Evolutionary conservation across 2,797 vertebrate genomes (phyloP).

Genomic region (Nyctalus aviator): DNA sequence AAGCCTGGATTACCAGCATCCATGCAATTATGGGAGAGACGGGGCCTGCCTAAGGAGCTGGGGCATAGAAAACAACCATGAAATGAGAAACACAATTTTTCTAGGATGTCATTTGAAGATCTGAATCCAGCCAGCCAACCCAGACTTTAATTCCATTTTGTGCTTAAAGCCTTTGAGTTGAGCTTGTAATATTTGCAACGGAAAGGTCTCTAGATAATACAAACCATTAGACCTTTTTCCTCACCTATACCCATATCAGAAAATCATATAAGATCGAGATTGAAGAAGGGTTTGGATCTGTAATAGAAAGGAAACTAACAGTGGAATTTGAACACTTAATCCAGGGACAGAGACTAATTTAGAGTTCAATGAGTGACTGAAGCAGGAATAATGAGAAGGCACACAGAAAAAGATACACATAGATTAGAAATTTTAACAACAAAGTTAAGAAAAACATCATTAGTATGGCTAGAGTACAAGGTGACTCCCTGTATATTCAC

Average conservation of each 20-base stretch:
- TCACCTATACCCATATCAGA: neutral
- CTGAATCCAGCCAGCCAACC: neutral
- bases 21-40: fast-evolving
- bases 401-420: neutral
- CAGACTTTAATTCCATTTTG: neutral
- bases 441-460: neutral
- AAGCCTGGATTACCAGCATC: neutral
- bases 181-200: neutral
- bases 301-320: neutral
- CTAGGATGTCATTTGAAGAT: neutral
- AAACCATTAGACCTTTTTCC: neutral
- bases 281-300: neutral
- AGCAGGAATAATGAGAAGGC: neutral
- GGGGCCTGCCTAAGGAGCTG: neutral
- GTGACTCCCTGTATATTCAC: neutral
- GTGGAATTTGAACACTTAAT: neutral
- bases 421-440: neutral
- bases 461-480: neutral
- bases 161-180: neutral
- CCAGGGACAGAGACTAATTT: neutral
- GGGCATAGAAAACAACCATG: neutral
- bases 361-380: neutral
- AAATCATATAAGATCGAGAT: neutral
- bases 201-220: neutral
- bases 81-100: neutral